These are phyloP conservation scores for Eubasilissa regina DNA, from an alignment of 1,140 invertebrate genomes.

Conservation along the genomic window DNA sequence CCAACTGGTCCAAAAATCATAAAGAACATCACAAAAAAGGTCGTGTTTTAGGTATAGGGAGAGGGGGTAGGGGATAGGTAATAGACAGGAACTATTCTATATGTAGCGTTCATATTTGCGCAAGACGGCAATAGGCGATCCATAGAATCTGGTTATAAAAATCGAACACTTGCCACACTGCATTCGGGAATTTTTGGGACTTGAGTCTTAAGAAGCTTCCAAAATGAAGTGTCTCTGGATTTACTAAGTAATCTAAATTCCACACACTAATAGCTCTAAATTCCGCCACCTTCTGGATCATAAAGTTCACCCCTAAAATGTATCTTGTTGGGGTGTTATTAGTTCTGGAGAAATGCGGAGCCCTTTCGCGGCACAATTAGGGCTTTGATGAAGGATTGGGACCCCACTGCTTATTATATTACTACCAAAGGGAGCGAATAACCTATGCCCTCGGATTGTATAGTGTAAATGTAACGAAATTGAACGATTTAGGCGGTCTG, in stretches of 20 bases:
- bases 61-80: too few species aligned
- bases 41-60: too few species aligned
- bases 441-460: conserved; percentile 17
- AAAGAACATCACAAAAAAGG: too few species aligned
- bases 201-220: neutral
- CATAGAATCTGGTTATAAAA: too few species aligned
- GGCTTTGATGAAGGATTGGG: conserved; percentile 51
- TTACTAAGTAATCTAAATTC: conserved; percentile 39
- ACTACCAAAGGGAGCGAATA: conserved; percentile 39
- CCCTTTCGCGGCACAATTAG: conserved; percentile 49
- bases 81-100: too few species aligned
- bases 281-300: conserved; percentile 32
- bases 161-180: too few species aligned
- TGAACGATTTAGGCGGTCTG: neutral
- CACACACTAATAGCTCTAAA: conserved; percentile 36
- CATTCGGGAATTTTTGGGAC: too few species aligned
- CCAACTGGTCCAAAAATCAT: too few species aligned
- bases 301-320: conserved; percentile 44
- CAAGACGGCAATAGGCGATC: too few species aligned
- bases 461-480: conserved; percentile 8
- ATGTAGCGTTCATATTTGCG: too few species aligned
- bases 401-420: conserved; percentile 55
- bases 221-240: conserved; percentile 14
- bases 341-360: conserved; percentile 49
- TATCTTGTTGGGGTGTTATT: conserved; percentile 48